Base-by-base conservation (phyloP, 1,140 invertebrate genomes). In the Drosophila willistoni region DNA sequence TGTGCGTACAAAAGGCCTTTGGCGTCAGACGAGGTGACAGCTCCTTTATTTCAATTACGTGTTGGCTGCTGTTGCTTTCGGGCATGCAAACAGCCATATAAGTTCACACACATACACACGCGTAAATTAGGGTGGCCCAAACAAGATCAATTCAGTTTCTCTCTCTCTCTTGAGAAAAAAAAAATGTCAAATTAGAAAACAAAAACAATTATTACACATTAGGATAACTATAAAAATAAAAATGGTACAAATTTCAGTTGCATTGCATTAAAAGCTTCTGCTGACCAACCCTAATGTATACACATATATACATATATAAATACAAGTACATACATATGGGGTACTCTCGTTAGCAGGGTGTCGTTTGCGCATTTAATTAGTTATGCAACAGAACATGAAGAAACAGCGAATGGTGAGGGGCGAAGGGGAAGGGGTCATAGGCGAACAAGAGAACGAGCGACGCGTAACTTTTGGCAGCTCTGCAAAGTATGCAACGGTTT, bases 1-100 rank as follows among this genome's bases (percentile, higher is more conserved):
- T 60, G 39, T 60, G 62, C 13, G 10, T 61, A 12, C 59, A 47
- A 71, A 63, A 47, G 39, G 42, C 71, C 62, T 47, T 44, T 33
- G 70, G 69, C 54, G 13, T 54, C 29, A 39, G 54, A 3, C 44
- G 10, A 75, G 59, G 65, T 64, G 71, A 57, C 64, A 76, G 64
- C 70, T 77, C 61, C 57, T 73, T 77, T 77, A 73, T 77, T 77
- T 77, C 57, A 77, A 77, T 73, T 73, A 76, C 64, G 64, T 72
- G 64, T 67, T 41, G 55, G 54, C 41, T 19, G 61, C 54, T 51
- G 29, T 29, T 29, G 25, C 25, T 33, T 33, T 14, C 29, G 56
- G 33, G 33, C 29, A 51, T 51, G 44, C 17, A 51, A 51, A 51
- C 44, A 51, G 44, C 17, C 44, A 51, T 51, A 51, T 51, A 19